Evolutionary conservation across 1,140 invertebrate genomes (phyloP), one percentile per base, ranked within the genome.

Genomic region (Cydia splendana): DNA sequence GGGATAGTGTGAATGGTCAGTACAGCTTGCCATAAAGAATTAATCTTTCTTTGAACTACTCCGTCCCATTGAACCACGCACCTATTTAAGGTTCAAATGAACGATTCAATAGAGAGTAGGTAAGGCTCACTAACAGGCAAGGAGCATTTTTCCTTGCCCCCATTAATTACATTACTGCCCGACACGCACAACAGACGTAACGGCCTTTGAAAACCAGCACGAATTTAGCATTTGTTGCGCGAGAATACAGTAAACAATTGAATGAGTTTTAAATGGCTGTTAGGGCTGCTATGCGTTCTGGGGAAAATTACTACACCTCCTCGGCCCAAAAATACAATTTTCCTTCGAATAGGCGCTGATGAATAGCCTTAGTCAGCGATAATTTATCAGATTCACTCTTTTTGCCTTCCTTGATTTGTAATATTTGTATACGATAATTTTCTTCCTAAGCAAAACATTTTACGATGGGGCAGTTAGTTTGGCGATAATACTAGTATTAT

Each of bases 381-480:
- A 71, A 71, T 45, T 71, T 71, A 6, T 71, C 67, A 42, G 67
- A 71, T 71, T 71, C 6, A 53, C n/a, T 75, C 10, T 53, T 30
- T 75, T 45, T 48, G 2, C 45, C 34, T 67, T 34, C 15, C 42
- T 75, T 51, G 75, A n/a, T n/a, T n/a, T n/a, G n/a, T n/a, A n/a
- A n/a, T n/a, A 75, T 28, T 75, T 15, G 57, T 71, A 74, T 38
- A 67, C 15, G 51, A 76, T 42, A 2, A 71, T 10, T 97, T 98
- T 82, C 93, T 98, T 12, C 93, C 45, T 48, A 48, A 48, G 45
- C 12, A 48, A 48, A 48, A 13, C 0, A 48, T 7, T 45, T 3
- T 15, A 48, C 13, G 12, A 13, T 42, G 38, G 38, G 38, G 38
- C 38, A 42, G 38, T 42, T 6, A 38, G 34, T 38, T 38, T 38